Evolutionary conservation across 1,140 invertebrate genomes (phyloP).

Genomic region (Phthorimaea operculella): DNA sequence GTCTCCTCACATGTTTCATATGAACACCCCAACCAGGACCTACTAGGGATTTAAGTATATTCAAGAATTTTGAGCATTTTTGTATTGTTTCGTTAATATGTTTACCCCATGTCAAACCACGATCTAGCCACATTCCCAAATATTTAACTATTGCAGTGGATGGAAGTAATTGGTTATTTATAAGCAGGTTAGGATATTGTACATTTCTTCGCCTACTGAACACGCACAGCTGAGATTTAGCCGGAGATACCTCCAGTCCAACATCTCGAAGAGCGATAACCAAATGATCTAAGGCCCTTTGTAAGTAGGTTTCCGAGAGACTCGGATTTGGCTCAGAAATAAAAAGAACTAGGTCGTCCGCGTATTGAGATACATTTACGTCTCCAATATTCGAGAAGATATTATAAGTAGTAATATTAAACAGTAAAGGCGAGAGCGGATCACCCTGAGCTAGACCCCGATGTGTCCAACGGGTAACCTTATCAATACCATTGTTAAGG

Average conservation of each 20-base stretch:
- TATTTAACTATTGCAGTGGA: neutral
- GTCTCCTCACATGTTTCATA: conserved; percentile 4
- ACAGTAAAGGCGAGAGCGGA: conserved; percentile 9
- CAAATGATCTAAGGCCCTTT: neutral
- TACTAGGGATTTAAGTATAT: neutral
- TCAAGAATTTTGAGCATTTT: neutral
- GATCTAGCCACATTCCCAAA: conserved; percentile 7
- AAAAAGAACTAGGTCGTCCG: conserved; percentile 9
- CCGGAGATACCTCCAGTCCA: neutral
- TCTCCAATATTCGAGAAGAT: conserved; percentile 1
- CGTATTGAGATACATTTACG: conserved; percentile 3
- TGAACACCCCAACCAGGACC: conserved; percentile 6
- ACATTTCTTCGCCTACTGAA: neutral
- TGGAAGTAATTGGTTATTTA: neutral
- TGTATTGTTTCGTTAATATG: neutral
- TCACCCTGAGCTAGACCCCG: conserved; percentile 5
- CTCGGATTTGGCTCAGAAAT: neutral
- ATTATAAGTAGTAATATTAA: conserved; percentile 7
- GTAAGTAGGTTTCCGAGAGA: neutral
- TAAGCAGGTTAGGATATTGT: neutral
- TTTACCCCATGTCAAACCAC: neutral
- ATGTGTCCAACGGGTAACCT: neutral
- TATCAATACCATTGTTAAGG: neutral
- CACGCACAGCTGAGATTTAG: neutral
- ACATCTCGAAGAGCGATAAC: neutral